These are phyloP conservation scores for Piaya cayana DNA, from an alignment of 2,113 vertebrate species.

Conservation along the genomic window DNA sequence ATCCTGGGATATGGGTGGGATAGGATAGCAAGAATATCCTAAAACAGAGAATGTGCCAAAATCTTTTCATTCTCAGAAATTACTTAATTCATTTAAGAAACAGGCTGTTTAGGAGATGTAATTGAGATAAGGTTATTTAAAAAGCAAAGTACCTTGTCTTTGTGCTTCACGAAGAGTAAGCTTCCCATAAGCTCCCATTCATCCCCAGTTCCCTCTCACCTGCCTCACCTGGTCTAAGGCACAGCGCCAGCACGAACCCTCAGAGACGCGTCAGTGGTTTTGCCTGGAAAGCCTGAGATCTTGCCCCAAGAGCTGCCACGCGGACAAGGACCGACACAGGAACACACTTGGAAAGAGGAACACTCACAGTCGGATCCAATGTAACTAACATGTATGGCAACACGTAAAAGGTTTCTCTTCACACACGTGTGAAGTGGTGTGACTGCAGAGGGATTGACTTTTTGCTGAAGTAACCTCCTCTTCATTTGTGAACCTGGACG, in stretches of 20 bases:
- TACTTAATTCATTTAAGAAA: neutral
- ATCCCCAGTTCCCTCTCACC: neutral
- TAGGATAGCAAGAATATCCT: neutral
- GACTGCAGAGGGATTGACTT: neutral
- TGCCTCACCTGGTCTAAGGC: neutral
- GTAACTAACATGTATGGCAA: rapidly evolving
- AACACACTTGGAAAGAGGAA: rapidly evolving
- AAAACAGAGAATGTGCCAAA: neutral
- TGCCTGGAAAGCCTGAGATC: neutral
- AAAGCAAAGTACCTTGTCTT: slow-evolving; percentile 5
- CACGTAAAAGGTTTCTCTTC: neutral
- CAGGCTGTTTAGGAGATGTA: neutral
- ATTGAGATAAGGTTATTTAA: neutral
- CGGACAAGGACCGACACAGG: neutral
- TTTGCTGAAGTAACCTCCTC: slow-evolving; percentile 13
- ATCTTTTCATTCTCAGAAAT: neutral
- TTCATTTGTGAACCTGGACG: neutral
- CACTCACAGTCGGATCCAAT: rapidly evolving
- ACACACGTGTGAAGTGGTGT: neutral
- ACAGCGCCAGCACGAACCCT: neutral
- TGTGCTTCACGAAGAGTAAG: slow-evolving; percentile 1
- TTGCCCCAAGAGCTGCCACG: neutral
- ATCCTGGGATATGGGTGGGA: neutral
- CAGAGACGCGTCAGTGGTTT: neutral
- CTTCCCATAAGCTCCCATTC: neutral